Evolutionary conservation across 2,113 vertebrate genomes (phyloP).

Genomic region (cattle (Bos taurus)): ARS-UCD2.0 NC_037332.1:54583001-54583500

Average conservation of each 20-base stretch:
- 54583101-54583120: background rate
- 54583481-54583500: slow-evolving; percentile 63
- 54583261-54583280: background rate
- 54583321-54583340: slow-evolving; percentile 23
- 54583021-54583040: background rate
- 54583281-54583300: background rate
- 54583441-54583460: background rate
- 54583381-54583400: slow-evolving; percentile 43
- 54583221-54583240: background rate
- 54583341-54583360: slow-evolving; percentile 9
- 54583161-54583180: background rate
- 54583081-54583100: background rate
- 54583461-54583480: slow-evolving; percentile 50
- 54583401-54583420: slow-evolving; percentile 13
- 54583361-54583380: background rate
- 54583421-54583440: slow-evolving; percentile 33
- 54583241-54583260: background rate
- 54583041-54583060: background rate
- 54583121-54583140: background rate
- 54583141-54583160: background rate
- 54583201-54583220: background rate
- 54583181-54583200: background rate
- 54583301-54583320: slow-evolving; percentile 28
- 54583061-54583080: background rate
- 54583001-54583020: background rate